Percentiles rank a stretch among this genome's conserved stretches.
These are phyloP conservation scores for Tachysurus fulvidraco DNA, from an alignment of 2,113 vertebrate genomes.

Conservation along the genomic window DNA sequence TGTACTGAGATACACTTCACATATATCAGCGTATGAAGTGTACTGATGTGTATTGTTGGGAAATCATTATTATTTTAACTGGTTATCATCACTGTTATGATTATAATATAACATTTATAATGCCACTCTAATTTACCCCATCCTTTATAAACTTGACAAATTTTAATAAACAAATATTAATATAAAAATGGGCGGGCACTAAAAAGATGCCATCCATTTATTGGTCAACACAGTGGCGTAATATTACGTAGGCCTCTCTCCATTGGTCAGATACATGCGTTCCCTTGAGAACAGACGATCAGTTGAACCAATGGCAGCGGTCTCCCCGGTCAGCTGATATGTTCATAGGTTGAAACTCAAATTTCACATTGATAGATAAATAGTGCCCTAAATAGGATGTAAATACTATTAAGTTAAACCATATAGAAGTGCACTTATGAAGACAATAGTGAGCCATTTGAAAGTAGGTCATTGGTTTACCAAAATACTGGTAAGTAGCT, in stretches of 20 bases:
- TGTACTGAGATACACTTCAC: neutral
- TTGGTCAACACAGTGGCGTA: conserved; percentile 65
- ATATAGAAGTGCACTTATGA: neutral
- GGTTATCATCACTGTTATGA: too few relatives aligned
- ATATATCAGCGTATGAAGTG: too few relatives aligned
- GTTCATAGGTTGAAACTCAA: neutral
- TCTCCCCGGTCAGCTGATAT: conserved; percentile 63
- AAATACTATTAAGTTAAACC: neutral
- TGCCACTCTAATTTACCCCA: too few relatives aligned
- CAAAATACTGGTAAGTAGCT: neutral
- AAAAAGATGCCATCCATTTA: neutral
- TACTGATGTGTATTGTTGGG: too few relatives aligned
- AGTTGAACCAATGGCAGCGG: conserved; percentile 60
- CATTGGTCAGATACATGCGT: conserved; percentile 58
- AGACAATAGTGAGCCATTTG: neutral
- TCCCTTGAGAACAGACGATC: neutral
- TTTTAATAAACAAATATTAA: neutral
- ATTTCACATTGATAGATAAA: fast-evolving
- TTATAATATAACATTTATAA: too few relatives aligned
- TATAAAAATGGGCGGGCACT: neutral
- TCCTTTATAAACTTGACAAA: neutral
- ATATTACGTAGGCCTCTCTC: conserved; percentile 58
- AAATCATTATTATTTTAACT: too few relatives aligned
- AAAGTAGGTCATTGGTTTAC: neutral
- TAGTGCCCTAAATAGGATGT: neutral